phyloP scores from a whole-genome alignment of 2,797 vertebrate genomes.

The Sebastes trivittatus region DNA sequence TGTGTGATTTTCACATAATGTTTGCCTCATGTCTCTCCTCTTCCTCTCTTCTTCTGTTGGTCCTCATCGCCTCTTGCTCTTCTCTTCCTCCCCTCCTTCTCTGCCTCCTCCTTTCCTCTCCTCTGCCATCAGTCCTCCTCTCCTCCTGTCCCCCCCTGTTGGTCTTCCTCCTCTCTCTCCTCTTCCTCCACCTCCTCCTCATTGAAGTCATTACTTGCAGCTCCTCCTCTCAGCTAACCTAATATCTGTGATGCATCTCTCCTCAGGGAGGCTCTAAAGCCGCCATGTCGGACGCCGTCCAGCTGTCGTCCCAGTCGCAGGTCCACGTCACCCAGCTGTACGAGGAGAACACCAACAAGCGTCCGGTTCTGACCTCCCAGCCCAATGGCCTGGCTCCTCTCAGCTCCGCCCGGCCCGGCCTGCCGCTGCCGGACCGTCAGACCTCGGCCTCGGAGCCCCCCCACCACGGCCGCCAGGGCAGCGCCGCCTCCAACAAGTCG shows the following conservation, averaged over 20 bases:
- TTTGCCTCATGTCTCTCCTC: neutral
- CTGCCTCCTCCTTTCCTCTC: neutral
- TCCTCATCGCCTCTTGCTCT: neutral
- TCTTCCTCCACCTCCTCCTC: neutral
- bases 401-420: slow-evolving; percentile 82
- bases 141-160: neutral
- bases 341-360: slow-evolving; percentile 96
- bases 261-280: slow-evolving; percentile 91
- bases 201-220: neutral
- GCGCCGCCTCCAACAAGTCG: slow-evolving; percentile 90
- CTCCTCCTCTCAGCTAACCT: neutral
- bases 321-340: slow-evolving; percentile 93
- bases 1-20: neutral
- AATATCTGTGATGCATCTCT: neutral
- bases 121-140: neutral
- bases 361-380: slow-evolving; percentile 91
- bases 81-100: neutral
- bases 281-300: slow-evolving; percentile 92
- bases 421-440: slow-evolving; percentile 88
- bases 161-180: neutral
- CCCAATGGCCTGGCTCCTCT: slow-evolving; percentile 92
- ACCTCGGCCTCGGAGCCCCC: slow-evolving; percentile 74
- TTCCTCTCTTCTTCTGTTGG: neutral
- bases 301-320: slow-evolving; percentile 87
- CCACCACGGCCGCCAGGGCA: slow-evolving; percentile 91